Evolutionary conservation across 2,797 vertebrate genomes (phyloP), one percentile per base, ranked within the genome.

Genomic region (Enteromius thamalakanensis): DNA sequence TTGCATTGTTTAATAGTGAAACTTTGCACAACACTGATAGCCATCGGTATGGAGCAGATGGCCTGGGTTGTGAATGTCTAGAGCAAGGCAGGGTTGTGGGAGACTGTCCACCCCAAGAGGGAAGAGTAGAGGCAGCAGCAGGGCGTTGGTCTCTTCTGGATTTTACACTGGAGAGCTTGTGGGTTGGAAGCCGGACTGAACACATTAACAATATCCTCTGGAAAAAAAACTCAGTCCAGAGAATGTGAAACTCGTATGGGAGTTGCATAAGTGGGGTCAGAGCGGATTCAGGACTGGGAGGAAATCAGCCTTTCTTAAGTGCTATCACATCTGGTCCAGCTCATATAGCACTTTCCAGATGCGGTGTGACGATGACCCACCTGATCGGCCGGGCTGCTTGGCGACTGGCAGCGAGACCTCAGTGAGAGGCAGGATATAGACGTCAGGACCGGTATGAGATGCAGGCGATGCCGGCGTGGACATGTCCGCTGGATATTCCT

Each of bases 401-500:
- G 96, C 96, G 86, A 96, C 95, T 2, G 97, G 97, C 85, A 98
- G 93, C 0, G 96, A 96, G 86, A 98, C 95, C 91, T 98, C 95
- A 0, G 95, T 97, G 92, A 99, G 97, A 0, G 98, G 98, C 90
- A 99, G 95, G 86, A 99, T 92, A 5, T 99, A 99, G 86, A 99
- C 97, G 76, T 99, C 97, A 0, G 97, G 96, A 86, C 96, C 95
- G 85, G 93, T 93, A 91, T 92, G 94, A 1, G 95, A 92, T n/a
- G 94, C 93, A 0, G 97, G 96, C 3, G 97, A 97, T 78, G 94
- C 95, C 93, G 95, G 91, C 0, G 93, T 94, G 45, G 96, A 97
- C 89, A 96, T 91, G 65, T 96, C 95, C 0, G 94, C 95, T 3
- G 93, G 92, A 85, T 92, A 96, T 78, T 97, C 97, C 0, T 99